Conservation (phyloP, 2,888 invertebrate genomes). For the Andrena camellia region DNA sequence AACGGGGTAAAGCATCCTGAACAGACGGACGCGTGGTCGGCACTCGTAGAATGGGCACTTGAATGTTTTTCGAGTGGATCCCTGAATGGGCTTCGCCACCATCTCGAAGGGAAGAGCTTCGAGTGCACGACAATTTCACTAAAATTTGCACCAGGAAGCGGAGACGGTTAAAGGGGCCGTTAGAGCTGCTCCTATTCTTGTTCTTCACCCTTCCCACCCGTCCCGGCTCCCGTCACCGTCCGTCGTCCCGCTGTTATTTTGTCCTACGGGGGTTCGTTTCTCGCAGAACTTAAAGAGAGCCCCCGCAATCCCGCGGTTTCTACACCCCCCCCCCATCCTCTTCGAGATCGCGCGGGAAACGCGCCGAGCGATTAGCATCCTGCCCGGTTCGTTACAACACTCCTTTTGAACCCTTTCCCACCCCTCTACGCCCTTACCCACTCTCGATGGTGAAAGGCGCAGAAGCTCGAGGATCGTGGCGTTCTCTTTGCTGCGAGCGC, state of each 20-base stretch:
- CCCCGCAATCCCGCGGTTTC: constrained; percentile 39
- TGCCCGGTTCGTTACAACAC: constrained; percentile 48
- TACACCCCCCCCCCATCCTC: constrained; percentile 11
- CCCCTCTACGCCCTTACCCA: background rate
- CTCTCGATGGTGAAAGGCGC: constrained; percentile 5
- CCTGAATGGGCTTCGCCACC: constrained; percentile 57
- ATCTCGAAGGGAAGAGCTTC: constrained; percentile 55
- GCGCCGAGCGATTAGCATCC: constrained; percentile 58
- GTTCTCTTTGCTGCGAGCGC: constrained; percentile 26
- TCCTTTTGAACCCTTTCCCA: constrained; percentile 26
- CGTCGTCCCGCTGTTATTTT: constrained; percentile 30
- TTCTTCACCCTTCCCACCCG: constrained; percentile 1
- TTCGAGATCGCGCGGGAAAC: constrained; percentile 22
- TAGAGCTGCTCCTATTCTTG: constrained; percentile 36
- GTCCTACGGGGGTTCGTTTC: constrained; percentile 7
- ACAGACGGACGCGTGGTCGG: constrained; percentile 39
- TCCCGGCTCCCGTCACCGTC: background rate
- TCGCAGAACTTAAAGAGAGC: constrained; percentile 26
- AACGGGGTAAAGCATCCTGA: constrained; percentile 34
- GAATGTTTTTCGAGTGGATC: constrained; percentile 66
- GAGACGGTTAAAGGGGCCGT: constrained; percentile 60
- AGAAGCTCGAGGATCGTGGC: constrained; percentile 32
- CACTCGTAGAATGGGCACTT: constrained; percentile 55
- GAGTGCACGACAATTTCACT: constrained; percentile 66
- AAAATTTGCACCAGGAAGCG: constrained; percentile 65